A percentile compares a stretch with the other conserved stretches of the same genome.
These are phyloP conservation scores for Epizoanthus rinbou DNA, from an alignment of 92 coral and sea anemone genomes.

Conservation along the genomic window DNA sequence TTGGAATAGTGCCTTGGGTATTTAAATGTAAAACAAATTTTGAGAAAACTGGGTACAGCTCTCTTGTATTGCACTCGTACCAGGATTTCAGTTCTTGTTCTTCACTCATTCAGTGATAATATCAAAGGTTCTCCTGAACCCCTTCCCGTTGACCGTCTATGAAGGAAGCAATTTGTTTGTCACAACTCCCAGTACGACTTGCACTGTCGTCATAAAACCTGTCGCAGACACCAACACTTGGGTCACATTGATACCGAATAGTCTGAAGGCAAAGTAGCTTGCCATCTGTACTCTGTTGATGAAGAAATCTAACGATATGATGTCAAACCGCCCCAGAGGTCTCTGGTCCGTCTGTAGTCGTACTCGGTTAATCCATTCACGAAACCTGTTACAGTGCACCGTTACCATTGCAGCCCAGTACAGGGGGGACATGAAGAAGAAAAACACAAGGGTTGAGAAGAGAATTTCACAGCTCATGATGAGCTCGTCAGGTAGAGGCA, in stretches of 20 bases:
- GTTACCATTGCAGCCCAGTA: constrained; percentile 60
- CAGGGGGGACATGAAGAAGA: constrained; percentile 52
- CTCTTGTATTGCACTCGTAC: no score
- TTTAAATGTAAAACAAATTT: no score
- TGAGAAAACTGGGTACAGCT: no score
- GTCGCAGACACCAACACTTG: constrained; percentile 44
- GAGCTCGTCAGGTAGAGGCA: constrained; percentile 17
- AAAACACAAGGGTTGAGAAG: constrained; percentile 51
- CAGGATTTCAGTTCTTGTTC: no score
- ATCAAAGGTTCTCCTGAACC: no score
- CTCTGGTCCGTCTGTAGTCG: constrained; percentile 40
- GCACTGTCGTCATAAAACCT: constrained; percentile 57
- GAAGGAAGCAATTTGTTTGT: constrained; percentile 36
- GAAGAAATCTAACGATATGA: constrained; percentile 49
- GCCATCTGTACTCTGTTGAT: constrained; percentile 59
- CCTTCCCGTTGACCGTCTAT: not conserved
- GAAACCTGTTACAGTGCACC: constrained; percentile 49
- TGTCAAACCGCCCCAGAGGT: constrained; percentile 36
- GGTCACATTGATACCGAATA: constrained; percentile 48
- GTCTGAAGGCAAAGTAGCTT: constrained; percentile 47
- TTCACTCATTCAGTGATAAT: no score
- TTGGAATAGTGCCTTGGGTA: no score
- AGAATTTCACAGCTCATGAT: constrained; percentile 50
- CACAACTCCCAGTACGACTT: constrained; percentile 36
- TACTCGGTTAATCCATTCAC: constrained; percentile 52